These are phyloP conservation scores for Coreius guichenoti DNA, from an alignment of 2,797 vertebrate genomes.

Conservation along the genomic window DNA sequence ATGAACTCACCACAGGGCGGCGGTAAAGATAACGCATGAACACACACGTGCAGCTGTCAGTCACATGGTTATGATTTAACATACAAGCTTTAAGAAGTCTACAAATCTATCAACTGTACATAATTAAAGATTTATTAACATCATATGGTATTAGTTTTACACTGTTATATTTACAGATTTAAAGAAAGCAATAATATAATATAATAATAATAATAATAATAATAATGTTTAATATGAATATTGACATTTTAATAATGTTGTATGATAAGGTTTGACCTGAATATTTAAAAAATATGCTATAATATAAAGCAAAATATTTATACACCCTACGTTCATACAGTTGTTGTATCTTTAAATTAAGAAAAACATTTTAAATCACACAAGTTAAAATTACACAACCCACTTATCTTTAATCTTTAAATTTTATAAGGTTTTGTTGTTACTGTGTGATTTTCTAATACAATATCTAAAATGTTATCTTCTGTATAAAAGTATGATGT, in stretches of 20 bases:
- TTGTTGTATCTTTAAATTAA: background rate
- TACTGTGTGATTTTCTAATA: too few species aligned
- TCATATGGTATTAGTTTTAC: background rate
- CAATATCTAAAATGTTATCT: too few species aligned
- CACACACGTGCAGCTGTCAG: background rate
- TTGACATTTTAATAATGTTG: too few species aligned
- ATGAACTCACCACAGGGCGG: constrained; percentile 49
- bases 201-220: background rate
- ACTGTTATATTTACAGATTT: background rate
- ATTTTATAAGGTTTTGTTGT: too few species aligned
- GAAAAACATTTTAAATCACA: background rate
- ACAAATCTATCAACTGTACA: background rate
- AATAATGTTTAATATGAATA: too few species aligned
- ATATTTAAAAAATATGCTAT: too few species aligned
- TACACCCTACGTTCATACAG: background rate
- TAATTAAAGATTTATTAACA: background rate
- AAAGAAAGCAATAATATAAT: background rate
- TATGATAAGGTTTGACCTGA: too few species aligned
- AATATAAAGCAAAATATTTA: background rate
- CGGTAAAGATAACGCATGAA: constrained; percentile 31
- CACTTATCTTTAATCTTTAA: too few species aligned
- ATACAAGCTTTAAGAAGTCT: background rate
- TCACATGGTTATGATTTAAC: background rate
- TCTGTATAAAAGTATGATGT: too few species aligned
- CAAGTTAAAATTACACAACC: too few species aligned